Conservation (phyloP, 2,888 invertebrate genomes). For the Chrysina gloriosa region DNA sequence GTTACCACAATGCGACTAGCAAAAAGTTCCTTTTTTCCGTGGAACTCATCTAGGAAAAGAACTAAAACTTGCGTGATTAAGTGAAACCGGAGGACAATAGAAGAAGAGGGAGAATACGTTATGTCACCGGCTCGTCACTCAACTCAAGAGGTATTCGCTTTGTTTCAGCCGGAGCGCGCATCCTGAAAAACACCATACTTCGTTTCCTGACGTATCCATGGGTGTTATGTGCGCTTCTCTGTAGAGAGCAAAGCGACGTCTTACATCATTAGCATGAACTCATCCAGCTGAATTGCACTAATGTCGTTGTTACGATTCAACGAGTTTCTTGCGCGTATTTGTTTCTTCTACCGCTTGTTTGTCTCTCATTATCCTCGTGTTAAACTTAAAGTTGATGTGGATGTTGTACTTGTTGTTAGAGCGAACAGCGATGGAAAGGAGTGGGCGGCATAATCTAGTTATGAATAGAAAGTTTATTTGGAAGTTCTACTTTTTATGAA, state of each 20-base stretch:
- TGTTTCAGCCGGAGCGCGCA: constrained; percentile 18
- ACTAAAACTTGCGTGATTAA: constrained; percentile 40
- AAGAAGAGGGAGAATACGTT: constrained; percentile 31
- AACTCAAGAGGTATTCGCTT: constrained; percentile 34
- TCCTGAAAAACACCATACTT: constrained; percentile 24
- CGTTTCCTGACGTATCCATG: constrained; percentile 7
- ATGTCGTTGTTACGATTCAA: constrained; percentile 55
- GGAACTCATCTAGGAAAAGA: constrained; percentile 32
- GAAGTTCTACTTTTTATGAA: constrained; percentile 42
- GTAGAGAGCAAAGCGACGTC: constrained; percentile 46
- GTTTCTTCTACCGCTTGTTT: constrained; percentile 30
- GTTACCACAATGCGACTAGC: not conserved
- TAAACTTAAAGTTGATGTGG: constrained; percentile 10
- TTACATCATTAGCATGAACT: constrained; percentile 53
- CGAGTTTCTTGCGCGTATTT: constrained; percentile 30
- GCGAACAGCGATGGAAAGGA: not conserved
- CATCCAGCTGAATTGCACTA: constrained; percentile 50
- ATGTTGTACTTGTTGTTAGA: constrained; percentile 2
- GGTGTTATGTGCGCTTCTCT: not conserved
- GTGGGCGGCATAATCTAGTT: constrained; percentile 43
- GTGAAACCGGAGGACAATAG: constrained; percentile 33
- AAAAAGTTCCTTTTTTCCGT: constrained; percentile 19
- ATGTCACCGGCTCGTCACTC: constrained; percentile 37
- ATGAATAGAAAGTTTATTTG: constrained; percentile 49
- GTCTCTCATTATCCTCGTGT: constrained; percentile 19